Percentiles rank a stretch among this genome's conserved stretches.
These are phyloP conservation scores for Chloropsis cyanopogon DNA, from an alignment of 2,113 vertebrate species.

Conservation along the genomic window DNA sequence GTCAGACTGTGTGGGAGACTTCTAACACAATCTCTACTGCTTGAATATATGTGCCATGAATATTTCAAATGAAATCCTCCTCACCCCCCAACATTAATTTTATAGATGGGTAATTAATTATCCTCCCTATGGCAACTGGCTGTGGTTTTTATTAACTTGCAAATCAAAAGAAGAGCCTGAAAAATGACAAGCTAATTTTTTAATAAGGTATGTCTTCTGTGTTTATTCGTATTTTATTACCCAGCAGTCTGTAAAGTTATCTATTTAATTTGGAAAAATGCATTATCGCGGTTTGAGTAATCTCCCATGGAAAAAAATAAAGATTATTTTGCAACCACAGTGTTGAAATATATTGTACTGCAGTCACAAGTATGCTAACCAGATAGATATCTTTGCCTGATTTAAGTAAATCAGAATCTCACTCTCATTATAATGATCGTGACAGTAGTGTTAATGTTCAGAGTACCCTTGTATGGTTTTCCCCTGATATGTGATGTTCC, in stretches of 20 bases:
- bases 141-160: conserved; percentile 62
- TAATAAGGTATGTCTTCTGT: conserved; percentile 22
- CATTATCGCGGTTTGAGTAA: conserved; percentile 16
- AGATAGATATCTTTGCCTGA: conserved; percentile 26
- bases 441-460: not conserved
- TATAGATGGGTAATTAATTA: conserved; percentile 65
- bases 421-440: not conserved
- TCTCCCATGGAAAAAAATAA: conserved; percentile 36
- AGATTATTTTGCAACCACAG: conserved; percentile 38
- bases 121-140: conserved; percentile 32
- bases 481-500: not conserved
- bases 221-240: conserved; percentile 50
- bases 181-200: conserved; percentile 59
- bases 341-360: conserved; percentile 28
- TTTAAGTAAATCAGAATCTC: not conserved
- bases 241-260: conserved; percentile 41
- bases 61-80: not conserved
- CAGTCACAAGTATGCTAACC: conserved; percentile 3
- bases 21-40: not conserved
- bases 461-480: not conserved
- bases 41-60: not conserved
- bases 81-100: not conserved
- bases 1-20: not conserved
- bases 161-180: conserved; percentile 63
- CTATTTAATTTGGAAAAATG: conserved; percentile 51